Evolutionary conservation across 2,888 invertebrate species (phyloP), one percentile per base, ranked within the genome.

Genomic region (Orgyia antiqua): DNA sequence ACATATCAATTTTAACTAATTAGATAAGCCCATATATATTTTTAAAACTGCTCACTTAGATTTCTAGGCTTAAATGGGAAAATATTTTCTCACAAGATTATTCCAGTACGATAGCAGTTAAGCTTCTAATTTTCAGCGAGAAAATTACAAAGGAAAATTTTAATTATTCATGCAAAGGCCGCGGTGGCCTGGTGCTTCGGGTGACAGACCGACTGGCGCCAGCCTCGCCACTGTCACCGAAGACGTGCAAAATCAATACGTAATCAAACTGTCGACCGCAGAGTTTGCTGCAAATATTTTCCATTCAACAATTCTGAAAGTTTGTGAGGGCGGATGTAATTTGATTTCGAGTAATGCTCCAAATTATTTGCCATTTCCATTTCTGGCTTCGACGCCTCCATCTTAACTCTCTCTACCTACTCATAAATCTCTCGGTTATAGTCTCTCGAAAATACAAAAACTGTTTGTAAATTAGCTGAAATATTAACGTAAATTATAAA

Each of bases 221-320:
- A 10, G 13, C 11, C 24, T 3, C 10, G 36, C 33, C 38, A 32
- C 19, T 43, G 42, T 36, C 39, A 31, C 15, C 31, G 33, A 36
- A 42, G 52, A 60, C 55, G 54, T 37, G 34, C 34, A 39, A 56
- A 63, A 66, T 69, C 73, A 64, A 71, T 71, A 66, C 58, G 65
- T 60, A 74, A 75, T 74, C 67, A 64, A 57, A 55, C 52, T 57
- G 65, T 71, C 72, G 58, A 46, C 56, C 56, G 47, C 69, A 69
- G 62, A 51, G 53, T 50, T 50, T 43, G 51, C 53, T 51, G 63
- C 67, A 61, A 68, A 66, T 64, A 69, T 65, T 67, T 64, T 57
- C 51, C 52, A 52, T 58, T 61, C 67, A 57, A 58, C 59, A 55
- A 52, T 53, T 51, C 48, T 47, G 37, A 34, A 53, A 53, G 47